Evolutionary conservation across 1,140 invertebrate species (phyloP).

Genomic region (Sweltsa coloradensis): DNA sequence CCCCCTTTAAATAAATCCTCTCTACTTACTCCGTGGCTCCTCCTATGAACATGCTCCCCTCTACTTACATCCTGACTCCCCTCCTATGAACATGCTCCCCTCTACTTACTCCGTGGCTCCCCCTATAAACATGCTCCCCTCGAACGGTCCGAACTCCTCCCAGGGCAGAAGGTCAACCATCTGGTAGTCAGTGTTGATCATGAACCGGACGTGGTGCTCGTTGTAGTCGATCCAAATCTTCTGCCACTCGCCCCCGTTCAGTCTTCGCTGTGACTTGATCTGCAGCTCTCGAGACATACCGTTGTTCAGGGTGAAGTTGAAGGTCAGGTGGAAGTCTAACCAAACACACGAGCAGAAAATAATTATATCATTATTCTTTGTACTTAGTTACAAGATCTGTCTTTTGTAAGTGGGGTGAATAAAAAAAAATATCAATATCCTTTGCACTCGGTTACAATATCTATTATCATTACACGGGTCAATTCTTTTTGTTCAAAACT

Average conservation of each 20-base stretch:
- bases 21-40: slow-evolving; percentile 41
- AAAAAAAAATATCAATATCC: too few species aligned
- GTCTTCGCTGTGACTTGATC: slow-evolving; percentile 62
- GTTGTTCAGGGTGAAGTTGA: slow-evolving; percentile 81
- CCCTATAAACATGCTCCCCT: slow-evolving; percentile 85
- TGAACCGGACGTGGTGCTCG: slow-evolving; percentile 85
- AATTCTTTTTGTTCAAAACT: too few species aligned
- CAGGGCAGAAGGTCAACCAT: slow-evolving; percentile 75
- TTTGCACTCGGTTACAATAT: too few species aligned
- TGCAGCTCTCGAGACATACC: slow-evolving; percentile 63
- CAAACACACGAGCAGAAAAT: slow-evolving; percentile 13
- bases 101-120: slow-evolving; percentile 45
- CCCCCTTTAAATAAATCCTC: too few species aligned
- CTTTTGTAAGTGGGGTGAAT: too few species aligned
- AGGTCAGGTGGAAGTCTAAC: slow-evolving; percentile 70
- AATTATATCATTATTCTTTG: neutral
- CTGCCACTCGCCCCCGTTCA: slow-evolving; percentile 90
- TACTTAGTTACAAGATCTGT: neutral
- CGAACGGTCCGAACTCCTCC: slow-evolving; percentile 82
- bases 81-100: slow-evolving; percentile 85
- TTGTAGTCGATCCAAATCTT: slow-evolving; percentile 91
- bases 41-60: slow-evolving; percentile 85
- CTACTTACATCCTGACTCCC: too few species aligned
- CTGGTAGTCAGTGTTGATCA: slow-evolving; percentile 77
- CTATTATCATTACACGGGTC: too few species aligned